Evolutionary conservation across 2,797 vertebrate genomes (phyloP), one percentile per base, ranked within the genome.

Genomic region (Dendrocincla fuliginosa): DNA sequence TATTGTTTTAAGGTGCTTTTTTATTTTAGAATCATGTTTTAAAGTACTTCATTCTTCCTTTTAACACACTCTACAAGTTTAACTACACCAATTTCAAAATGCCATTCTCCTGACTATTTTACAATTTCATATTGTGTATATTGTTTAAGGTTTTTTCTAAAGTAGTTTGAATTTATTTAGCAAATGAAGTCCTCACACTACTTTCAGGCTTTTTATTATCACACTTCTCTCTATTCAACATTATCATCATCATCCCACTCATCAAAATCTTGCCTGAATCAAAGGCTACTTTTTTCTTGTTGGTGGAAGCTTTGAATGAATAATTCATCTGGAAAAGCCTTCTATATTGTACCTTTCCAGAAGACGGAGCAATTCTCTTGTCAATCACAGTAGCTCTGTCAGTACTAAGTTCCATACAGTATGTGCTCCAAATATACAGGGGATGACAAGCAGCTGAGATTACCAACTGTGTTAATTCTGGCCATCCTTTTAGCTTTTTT

Each of bases 311-410:
- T 94, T 39, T 95, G 87, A 96, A 97, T 98, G 96, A 97, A 98
- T 98, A 97, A 97, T 98, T 98, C 94, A 97, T 97, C 87, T 93
- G 77, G 79, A 95, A 95, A 93, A 97, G 44, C 81, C 39, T 78
- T 92, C 94, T 86, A n/a, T 95, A 92, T 97, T 97, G 92, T 95
- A 96, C 93, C 86, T 95, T 93, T 97, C 93, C 95, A 91, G 91
- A 96, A 98, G 97, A 96, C 90, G 96, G 94, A 96, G 84, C 74
- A 84, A 95, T 97, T 96, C 84, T 89, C 95, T 92, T 97, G 93
- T 96, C 96, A 96, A 95, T 97, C 97, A 97, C 70, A 56, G 78
- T 37, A 60, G 56, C 49, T 94, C 37, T 90, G 95, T 95, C 79
- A 93, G 95, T 90, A 82, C 87, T 90, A 78, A 96, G 87, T 79